These are phyloP conservation scores for Sarcoramphus papa DNA, from an alignment of 2,797 vertebrate genomes.

Conservation along the genomic window DNA sequence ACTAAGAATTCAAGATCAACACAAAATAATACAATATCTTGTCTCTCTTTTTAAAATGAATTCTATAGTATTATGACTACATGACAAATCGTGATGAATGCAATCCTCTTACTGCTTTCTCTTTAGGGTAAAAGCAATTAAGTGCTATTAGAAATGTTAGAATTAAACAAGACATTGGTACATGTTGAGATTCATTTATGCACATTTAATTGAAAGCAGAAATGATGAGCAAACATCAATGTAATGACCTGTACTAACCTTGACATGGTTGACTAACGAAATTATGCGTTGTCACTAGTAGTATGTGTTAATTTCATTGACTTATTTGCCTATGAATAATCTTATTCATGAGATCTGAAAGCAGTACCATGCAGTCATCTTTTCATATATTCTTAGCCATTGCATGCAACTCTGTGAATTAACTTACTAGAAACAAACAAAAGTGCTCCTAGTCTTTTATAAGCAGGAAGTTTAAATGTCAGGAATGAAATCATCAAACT, in stretches of 20 bases:
- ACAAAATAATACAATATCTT: neutral
- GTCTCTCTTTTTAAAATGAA: neutral
- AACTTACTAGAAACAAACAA: neutral
- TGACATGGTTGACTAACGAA: neutral
- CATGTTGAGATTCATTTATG: neutral
- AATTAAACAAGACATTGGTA: neutral
- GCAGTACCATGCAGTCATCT: neutral
- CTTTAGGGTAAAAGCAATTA: neutral
- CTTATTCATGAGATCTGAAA: neutral
- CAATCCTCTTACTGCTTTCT: neutral
- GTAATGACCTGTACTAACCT: neutral
- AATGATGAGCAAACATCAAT: neutral
- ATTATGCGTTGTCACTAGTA: neutral
- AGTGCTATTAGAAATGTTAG: neutral
- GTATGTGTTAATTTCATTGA: neutral
- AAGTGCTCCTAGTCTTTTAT: neutral
- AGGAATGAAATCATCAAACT: neutral
- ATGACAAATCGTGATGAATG: neutral
- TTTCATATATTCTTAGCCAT: neutral
- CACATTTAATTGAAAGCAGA: neutral
- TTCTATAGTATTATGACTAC: neutral
- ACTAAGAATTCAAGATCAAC: neutral
- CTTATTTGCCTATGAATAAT: neutral
- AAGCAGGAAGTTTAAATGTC: neutral
- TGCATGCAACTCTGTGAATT: neutral